Evolutionary conservation across 2,888 invertebrate genomes (phyloP), one percentile per base, ranked within the genome.

Genomic region (Ptychoptera contaminata): DNA sequence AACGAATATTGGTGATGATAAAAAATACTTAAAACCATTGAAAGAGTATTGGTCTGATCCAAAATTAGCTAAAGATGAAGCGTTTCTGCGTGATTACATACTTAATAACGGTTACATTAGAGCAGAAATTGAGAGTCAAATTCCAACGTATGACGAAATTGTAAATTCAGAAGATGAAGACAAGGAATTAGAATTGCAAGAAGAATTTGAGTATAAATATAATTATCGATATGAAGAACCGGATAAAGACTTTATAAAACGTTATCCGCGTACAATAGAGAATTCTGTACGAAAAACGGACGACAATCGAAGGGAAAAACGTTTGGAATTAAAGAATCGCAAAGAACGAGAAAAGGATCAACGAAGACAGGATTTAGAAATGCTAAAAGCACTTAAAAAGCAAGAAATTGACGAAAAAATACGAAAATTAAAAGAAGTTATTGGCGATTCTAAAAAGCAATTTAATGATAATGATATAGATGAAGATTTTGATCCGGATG

Each of bases 141-240:
- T 74, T 47, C 74, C 74, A 6, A 71, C 71, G 0, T 76, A 80
- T 57, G 77, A 79, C 50, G 80, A 82, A 61, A 72, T 81, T 51
- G 68, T 78, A 2, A 69, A 70, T 16, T 68, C 81, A 1, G 80
- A 80, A 0, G 86, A 82, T 45, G 92, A 93, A 58, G 90, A 91
- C 59, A 68, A 74, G 50, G 73, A 75, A 39, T 70, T 91, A 29
- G 81, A 84, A 54, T 76, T 82, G 58, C 88, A 90, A 63, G 87
- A 85, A 50, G 77, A 83, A 62, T 97, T 93, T 67, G 96, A 97
- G 59, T 75, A 85, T 39, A 93, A 94, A 52, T 97, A 83, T 63
- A 96, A 97, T 69, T 94, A 92, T 63, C 74, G 97, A 49, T 97
- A 83, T 63, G 94, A 98, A 63, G 94, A 97, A 63, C 96, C 93